A percentile compares a stretch with the other conserved stretches of the same genome.
Evolutionary conservation across 2,113 vertebrate species (phyloP).

Genomic region (Gobiocypris rarus): DNA sequence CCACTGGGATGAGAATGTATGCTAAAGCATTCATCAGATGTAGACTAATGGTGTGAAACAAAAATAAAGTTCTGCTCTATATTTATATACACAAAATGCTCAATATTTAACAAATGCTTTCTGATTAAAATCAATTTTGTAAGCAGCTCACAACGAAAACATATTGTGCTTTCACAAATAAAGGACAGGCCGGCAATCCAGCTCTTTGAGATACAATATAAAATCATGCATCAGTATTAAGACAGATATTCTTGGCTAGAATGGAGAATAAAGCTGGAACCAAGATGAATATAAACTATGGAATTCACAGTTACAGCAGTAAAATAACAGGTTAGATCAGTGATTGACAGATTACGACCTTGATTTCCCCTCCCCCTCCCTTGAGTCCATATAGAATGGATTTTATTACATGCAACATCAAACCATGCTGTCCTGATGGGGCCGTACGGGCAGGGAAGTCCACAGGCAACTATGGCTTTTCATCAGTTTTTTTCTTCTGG

Average conservation of each 20-base stretch:
- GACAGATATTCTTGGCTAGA: constrained; percentile 37
- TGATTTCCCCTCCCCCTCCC: constrained; percentile 55
- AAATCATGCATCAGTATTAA: background rate
- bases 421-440: constrained; percentile 44
- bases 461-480: constrained; percentile 75
- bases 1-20: constrained; percentile 45
- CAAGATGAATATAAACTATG: constrained; percentile 47
- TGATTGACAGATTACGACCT: constrained; percentile 72
- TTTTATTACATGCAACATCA: constrained; percentile 78
- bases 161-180: constrained; percentile 26
- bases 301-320: constrained; percentile 65
- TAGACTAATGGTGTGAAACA: constrained; percentile 4
- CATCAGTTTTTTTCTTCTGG: constrained; percentile 86
- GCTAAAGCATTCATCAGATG: background rate
- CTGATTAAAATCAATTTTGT: background rate
- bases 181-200: background rate
- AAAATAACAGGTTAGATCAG: constrained; percentile 65
- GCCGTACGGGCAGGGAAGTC: constrained; percentile 39
- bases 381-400: constrained; percentile 64
- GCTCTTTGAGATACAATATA: background rate
- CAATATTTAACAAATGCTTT: background rate
- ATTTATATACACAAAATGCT: constrained; percentile 1
- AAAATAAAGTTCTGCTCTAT: constrained; percentile 20
- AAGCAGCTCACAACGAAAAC: constrained; percentile 12
- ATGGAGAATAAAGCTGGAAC: constrained; percentile 56